A percentile compares a stretch with the other conserved stretches of the same genome.
phyloP scores from a whole-genome alignment of 2,113 vertebrate genomes.

The Amblyopsis rosae region DNA sequence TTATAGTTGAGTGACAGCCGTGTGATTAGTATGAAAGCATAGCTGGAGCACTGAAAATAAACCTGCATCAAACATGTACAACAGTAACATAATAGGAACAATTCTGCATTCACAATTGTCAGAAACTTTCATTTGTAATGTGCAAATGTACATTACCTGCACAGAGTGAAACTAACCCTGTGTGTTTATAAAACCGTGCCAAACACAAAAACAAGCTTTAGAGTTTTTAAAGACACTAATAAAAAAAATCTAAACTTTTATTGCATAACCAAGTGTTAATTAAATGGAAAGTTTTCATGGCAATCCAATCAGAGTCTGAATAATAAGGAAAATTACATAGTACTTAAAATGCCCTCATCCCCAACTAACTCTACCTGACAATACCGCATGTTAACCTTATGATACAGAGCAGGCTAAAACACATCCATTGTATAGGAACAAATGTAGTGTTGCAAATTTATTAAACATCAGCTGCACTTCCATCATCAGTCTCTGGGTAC shows the following conservation, averaged over 20 bases:
- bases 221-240: neutral
- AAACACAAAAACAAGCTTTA: neutral
- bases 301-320: constrained; percentile 11
- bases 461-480: constrained; percentile 21
- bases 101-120: neutral
- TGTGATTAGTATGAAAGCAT: constrained; percentile 4
- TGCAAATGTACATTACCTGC: constrained; percentile 27
- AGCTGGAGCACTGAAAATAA: too few relatives aligned
- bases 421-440: neutral
- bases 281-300: neutral
- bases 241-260: constrained; percentile 48
- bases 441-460: neutral
- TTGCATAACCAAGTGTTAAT: constrained; percentile 33
- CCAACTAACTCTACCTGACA: neutral
- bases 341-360: neutral
- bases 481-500: constrained; percentile 47
- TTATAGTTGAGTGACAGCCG: neutral
- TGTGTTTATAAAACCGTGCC: neutral
- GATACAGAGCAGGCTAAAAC: constrained; percentile 10
- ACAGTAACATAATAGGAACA: neutral
- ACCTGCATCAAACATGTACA: neutral
- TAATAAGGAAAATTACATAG: neutral
- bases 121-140: constrained; percentile 26
- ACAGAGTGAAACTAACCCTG: neutral
- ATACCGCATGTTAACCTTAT: neutral